These are phyloP conservation scores for Tachycineta bicolor DNA, from an alignment of 2,113 vertebrate species.

Conservation along the genomic window DNA sequence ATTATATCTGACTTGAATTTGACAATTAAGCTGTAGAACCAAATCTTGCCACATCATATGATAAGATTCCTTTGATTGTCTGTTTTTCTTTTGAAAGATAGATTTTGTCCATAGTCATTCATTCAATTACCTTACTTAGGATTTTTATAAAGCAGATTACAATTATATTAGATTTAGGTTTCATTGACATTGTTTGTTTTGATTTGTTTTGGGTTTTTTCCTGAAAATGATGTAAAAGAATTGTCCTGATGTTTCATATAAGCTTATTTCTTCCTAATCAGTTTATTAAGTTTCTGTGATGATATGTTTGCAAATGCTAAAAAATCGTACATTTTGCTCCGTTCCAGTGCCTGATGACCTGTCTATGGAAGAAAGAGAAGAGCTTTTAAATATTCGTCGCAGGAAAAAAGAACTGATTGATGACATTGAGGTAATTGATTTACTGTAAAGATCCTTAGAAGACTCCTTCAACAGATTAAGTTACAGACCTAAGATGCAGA, in stretches of 20 bases:
- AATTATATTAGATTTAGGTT: background rate
- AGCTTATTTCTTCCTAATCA: background rate
- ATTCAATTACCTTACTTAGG: background rate
- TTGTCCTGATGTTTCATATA: background rate
- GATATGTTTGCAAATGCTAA: background rate
- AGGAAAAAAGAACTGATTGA: slow-evolving; percentile 96
- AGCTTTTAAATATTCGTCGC: slow-evolving; percentile 92
- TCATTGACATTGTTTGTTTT: background rate
- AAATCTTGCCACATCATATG: background rate
- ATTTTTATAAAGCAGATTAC: background rate
- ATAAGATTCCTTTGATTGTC: background rate
- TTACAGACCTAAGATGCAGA: background rate
- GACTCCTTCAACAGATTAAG: background rate
- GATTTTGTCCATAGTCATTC: background rate
- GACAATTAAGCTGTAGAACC: background rate
- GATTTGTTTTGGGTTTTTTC: background rate
- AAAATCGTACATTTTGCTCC: background rate
- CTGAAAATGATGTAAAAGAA: background rate
- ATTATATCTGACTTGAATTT: background rate
- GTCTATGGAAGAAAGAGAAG: slow-evolving; percentile 92
- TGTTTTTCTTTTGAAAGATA: background rate
- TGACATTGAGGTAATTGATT: slow-evolving; percentile 91
- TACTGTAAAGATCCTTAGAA: background rate
- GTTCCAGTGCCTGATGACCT: slow-evolving; percentile 92
- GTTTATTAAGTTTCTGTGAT: background rate